Base-by-base conservation (phyloP, 2,797 vertebrate genomes). In the Uromys caudimaculatus region DNA sequence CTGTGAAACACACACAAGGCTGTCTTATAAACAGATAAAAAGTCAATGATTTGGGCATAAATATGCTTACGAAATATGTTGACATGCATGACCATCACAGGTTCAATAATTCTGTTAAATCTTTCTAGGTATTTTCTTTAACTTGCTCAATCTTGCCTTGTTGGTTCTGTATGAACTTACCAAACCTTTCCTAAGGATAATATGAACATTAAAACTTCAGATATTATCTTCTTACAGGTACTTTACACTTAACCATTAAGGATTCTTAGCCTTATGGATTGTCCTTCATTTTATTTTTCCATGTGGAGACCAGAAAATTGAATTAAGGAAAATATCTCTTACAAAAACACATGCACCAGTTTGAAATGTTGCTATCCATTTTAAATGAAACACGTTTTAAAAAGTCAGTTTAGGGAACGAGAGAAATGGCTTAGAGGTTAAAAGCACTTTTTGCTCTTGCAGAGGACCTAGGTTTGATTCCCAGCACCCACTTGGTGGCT, bases 31-130 rank as follows among this genome's bases (percentile, higher is more conserved):
- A 50, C 12, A 56, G 81, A 69, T 62, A 91, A 76, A 62, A 90
- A 60, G 29, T 92, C 81, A 78, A 38, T 52, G 41, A 69, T 73
- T 83, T 83, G 7, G 38, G 89, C 50, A 60, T 38, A 90, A 69
- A 95, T 62, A 3, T 29, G 23, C 17, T 64, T 60, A 73, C 93
- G 76, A 85, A 77, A 50, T 93, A 52, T 75, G 47, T 41, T 90
- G 60, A 76, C 27, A 75, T 41, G 19, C 1, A 11, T 54, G 10
- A 5, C 69, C 77, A 50, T 92, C 73, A 71, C 24, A 91, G 79
- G 50, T 82, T 90, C 64, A 44, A 56, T 16, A 56, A 41, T 58
- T 94, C 85, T 54, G 35, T 87, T 93, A 84, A 91, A 54, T 81
- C 62, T 92, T 44, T 38, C 2, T 73, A 86, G 67, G 54, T 83